Evolutionary conservation across 2,797 vertebrate genomes (phyloP).

Genomic region (Chaetodon trifasciatus): DNA sequence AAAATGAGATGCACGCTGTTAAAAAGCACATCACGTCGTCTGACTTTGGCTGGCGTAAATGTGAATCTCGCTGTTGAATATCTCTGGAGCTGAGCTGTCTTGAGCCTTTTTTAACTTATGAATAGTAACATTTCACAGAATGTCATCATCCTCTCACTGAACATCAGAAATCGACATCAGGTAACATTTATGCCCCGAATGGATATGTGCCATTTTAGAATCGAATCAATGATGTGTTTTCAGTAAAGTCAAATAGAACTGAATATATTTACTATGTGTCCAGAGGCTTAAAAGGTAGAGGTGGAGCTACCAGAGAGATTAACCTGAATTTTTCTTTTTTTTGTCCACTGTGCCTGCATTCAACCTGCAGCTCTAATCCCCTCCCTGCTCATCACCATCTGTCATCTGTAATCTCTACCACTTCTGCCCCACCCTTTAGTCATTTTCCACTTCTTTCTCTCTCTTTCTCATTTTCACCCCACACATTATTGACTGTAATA

Average conservation of each 20-base stretch:
- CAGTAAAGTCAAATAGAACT: constrained; percentile 12
- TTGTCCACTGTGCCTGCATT: constrained; percentile 30
- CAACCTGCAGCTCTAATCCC: constrained; percentile 69
- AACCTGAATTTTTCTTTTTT: constrained; percentile 51
- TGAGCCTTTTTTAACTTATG: constrained; percentile 58
- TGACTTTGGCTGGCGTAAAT: constrained; percentile 46
- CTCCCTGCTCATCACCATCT: constrained; percentile 69
- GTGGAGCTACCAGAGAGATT: constrained; percentile 47
- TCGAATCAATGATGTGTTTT: constrained; percentile 20
- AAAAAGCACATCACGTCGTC: constrained; percentile 50
- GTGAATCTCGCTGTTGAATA: constrained; percentile 53
- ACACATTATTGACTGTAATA: constrained; percentile 23
- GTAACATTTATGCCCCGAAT: constrained; percentile 38
- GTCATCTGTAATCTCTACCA: constrained; percentile 60
- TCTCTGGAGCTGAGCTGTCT: constrained; percentile 52
- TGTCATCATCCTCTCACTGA: constrained; percentile 73
- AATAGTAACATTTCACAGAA: constrained; percentile 69
- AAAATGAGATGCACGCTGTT: constrained; percentile 37
- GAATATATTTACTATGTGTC: constrained; percentile 13
- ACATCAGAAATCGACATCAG: constrained; percentile 46
- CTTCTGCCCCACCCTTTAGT: constrained; percentile 19
- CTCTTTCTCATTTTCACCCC: constrained; percentile 31
- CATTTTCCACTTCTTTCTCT: constrained; percentile 13
- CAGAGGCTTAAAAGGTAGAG: constrained; percentile 35
- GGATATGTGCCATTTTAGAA: constrained; percentile 20